Base-by-base conservation (phyloP, 2,888 invertebrate species). In the Venusia cambrica region DNA sequence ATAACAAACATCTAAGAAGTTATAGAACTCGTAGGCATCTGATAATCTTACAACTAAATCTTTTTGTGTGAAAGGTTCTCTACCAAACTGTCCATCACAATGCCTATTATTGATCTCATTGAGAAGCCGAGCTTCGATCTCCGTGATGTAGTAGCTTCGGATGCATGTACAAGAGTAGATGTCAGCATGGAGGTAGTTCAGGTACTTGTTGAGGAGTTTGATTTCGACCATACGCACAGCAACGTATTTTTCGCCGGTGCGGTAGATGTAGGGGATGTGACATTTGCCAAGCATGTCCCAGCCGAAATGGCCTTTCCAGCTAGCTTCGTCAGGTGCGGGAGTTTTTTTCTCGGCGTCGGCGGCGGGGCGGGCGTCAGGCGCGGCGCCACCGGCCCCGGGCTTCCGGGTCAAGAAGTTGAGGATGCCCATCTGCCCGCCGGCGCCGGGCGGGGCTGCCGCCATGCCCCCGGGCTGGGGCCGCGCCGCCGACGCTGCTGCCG, bases 141-240 rank as follows among this genome's bases (percentile, higher is more conserved):
- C 95, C 0, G 97, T 97, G 51, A 97, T 95, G 72, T 96, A 97
- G 75, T 96, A 97, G 84, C 97, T 97, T 51, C 95, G 90, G 53
- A 98, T 94, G 70, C 95, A 95, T 5, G 96, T 96, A 75, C 96
- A 97, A 48, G 94, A 95, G 75, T 95, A 96, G 48, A 97, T 94
- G 67, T 96, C 96, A 49, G 94, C 93, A 71, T 97, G 96, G 30
- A 97, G 89, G 68, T 94, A 94, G 70, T 92, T 94, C 62, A 97
- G 90, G 83, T 96, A 95, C 81, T 96, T 96, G 71, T 95, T 94
- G 10, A 97, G 89, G 24, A 97, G 89, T 75, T 97, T 97, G 62
- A 92, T 90, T 75, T 98, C 98, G 10, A 97, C 94, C 92, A 98
- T 97, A 33, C 97, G 90, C 29, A 98, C 97, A n/a, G 97, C 94